phyloP scores from a whole-genome alignment of 2,888 invertebrate species.

The Trissoscelio sp. region DNA sequence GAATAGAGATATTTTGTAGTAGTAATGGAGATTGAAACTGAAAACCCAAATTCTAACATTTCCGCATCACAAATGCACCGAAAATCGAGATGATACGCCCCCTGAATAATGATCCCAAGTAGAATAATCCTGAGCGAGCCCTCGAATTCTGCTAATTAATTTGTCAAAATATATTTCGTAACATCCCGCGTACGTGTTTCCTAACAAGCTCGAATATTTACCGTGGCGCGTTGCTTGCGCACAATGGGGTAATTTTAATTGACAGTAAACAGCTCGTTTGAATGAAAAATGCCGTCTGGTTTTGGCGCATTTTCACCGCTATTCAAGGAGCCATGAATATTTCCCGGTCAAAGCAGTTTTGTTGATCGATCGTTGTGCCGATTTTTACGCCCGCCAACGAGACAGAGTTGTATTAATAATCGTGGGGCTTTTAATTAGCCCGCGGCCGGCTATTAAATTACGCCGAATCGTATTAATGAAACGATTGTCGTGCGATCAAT shows the following conservation, averaged over 20 bases:
- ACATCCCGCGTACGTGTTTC: slow-evolving; percentile 50
- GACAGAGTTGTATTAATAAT: slow-evolving; percentile 43
- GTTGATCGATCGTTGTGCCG: slow-evolving; percentile 39
- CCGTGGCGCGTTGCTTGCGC: slow-evolving; percentile 16
- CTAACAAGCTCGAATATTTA: slow-evolving; percentile 50
- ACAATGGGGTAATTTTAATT: slow-evolving; percentile 61
- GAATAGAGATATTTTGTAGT: no score
- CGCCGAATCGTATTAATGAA: slow-evolving; percentile 42
- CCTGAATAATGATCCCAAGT: slow-evolving; percentile 39
- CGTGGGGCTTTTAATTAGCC: slow-evolving; percentile 52
- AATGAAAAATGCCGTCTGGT: slow-evolving; percentile 58
- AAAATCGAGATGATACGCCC: slow-evolving; percentile 38
- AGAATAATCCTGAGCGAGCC: slow-evolving; percentile 42
- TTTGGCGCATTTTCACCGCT: slow-evolving; percentile 41
- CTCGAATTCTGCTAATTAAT: slow-evolving; percentile 54
- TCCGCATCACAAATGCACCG: slow-evolving; percentile 1
- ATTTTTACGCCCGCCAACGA: slow-evolving; percentile 37
- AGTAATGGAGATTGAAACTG: no score
- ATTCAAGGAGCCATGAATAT: slow-evolving; percentile 51
- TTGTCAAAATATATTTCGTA: slow-evolving; percentile 62
- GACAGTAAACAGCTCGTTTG: slow-evolving; percentile 56
- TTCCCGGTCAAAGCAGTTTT: slow-evolving; percentile 53
- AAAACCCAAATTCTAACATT: neutral
- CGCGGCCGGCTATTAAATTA: slow-evolving; percentile 40
- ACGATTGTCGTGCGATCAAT: slow-evolving; percentile 50